These are phyloP conservation scores for Hirundo rustica DNA, from an alignment of 2,797 vertebrate species.

Conservation along the genomic window DNA sequence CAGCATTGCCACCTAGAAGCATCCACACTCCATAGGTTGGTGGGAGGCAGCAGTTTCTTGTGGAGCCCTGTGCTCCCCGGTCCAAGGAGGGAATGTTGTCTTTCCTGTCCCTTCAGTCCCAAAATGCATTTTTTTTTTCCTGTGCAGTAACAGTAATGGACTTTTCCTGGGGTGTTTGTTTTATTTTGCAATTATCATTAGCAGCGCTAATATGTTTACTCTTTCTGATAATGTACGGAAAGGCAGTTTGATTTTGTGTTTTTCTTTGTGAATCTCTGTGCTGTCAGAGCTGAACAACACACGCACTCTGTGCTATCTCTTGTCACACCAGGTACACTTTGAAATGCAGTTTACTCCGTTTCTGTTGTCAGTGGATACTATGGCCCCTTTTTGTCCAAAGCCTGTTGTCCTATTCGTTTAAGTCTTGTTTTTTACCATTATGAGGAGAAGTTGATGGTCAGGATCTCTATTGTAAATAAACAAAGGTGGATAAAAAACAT, in stretches of 20 bases:
- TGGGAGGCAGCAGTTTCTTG: not conserved
- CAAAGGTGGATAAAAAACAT: not conserved
- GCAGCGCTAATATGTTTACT: not conserved
- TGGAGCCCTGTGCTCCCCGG: not conserved
- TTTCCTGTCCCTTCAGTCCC: not conserved
- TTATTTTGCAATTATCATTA: conserved; percentile 26
- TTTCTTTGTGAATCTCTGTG: not conserved
- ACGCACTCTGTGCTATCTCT: not conserved
- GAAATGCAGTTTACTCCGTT: not conserved
- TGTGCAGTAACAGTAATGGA: not conserved
- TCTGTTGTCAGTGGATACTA: not conserved
- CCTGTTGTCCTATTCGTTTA: not conserved
- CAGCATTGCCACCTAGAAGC: not conserved
- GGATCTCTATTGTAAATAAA: not conserved
- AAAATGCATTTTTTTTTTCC: not conserved
- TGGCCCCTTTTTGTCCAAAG: not conserved
- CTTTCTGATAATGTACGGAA: not conserved
- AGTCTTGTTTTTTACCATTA: not conserved
- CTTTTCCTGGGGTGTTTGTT: not conserved
- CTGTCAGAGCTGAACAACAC: not conserved
- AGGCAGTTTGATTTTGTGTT: not conserved
- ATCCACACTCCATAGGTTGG: not conserved
- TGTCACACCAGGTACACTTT: not conserved
- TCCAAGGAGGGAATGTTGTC: not conserved
- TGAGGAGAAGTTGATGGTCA: not conserved